Percentiles rank a stretch among this genome's conserved stretches.
Evolutionary conservation across 2,113 vertebrate species (phyloP).

Genomic region (Lynx canadensis): DNA sequence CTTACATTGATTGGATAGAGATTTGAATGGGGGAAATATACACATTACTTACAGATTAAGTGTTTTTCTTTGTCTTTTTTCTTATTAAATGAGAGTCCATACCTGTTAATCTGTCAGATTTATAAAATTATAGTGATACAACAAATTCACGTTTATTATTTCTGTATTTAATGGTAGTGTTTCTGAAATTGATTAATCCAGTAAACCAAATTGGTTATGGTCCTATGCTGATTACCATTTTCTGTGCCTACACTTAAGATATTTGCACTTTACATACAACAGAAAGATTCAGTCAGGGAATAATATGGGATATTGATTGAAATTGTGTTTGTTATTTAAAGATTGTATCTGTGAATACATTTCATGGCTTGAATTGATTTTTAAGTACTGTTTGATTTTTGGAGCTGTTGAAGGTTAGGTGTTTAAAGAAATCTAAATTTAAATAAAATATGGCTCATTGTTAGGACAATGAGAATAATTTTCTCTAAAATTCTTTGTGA

Average conservation of each 20-base stretch:
- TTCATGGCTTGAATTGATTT: constrained; percentile 35
- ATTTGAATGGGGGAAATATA: neutral
- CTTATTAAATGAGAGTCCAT: neutral
- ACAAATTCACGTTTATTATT: constrained; percentile 28
- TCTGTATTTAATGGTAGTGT: neutral
- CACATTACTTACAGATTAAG: neutral
- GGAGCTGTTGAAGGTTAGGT: neutral
- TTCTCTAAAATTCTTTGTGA: constrained; percentile 1
- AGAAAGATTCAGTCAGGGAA: neutral
- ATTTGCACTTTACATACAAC: constrained; percentile 28
- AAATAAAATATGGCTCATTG: neutral
- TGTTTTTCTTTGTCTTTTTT: neutral
- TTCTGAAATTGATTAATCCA: constrained; percentile 36
- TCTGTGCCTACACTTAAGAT: neutral
- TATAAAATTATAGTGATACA: constrained; percentile 11
- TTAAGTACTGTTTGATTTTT: constrained; percentile 43
- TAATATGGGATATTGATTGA: neutral
- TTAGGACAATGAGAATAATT: constrained; percentile 23
- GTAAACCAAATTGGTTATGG: neutral
- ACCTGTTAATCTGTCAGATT: neutral
- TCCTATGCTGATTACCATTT: neutral
- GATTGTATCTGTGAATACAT: constrained; percentile 23
- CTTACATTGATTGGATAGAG: neutral
- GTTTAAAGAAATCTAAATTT: constrained; percentile 9
- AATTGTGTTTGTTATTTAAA: constrained; percentile 36